Conservation (phyloP, 2,888 invertebrate genomes). For the Dynastes grantii region DNA sequence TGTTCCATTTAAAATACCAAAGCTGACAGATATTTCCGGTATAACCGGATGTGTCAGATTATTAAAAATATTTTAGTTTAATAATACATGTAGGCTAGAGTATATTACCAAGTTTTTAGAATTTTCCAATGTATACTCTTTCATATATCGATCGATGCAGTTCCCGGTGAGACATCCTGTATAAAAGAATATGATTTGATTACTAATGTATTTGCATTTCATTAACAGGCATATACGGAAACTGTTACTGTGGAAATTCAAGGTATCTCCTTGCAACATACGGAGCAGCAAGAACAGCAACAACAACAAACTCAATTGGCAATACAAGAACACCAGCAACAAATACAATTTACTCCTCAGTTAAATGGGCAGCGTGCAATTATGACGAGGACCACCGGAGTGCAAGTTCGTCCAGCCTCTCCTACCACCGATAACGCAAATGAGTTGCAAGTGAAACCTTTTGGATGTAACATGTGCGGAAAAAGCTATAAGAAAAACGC, state of each 20-base stretch:
- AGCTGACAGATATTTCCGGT: too few relatives aligned
- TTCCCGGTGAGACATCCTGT: too few relatives aligned
- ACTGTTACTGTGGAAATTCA: conserved; percentile 22
- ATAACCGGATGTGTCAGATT: too few relatives aligned
- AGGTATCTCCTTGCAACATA: conserved; percentile 35
- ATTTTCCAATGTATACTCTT: too few relatives aligned
- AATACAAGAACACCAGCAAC: conserved; percentile 34
- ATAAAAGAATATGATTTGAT: too few relatives aligned
- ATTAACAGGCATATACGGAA: conserved; percentile 7
- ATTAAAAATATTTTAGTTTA: too few relatives aligned
- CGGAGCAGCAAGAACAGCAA: conserved; percentile 48
- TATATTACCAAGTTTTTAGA: too few relatives aligned
- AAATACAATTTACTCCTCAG: conserved; percentile 37
- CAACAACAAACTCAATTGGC: conserved; percentile 45
- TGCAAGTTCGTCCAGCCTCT: conserved; percentile 65
- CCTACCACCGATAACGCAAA: conserved; percentile 56
- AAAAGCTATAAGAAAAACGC: conserved; percentile 67
- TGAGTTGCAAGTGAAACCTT: conserved; percentile 58
- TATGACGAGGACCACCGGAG: conserved; percentile 65
- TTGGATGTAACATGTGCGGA: conserved; percentile 65
- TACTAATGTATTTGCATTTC: too few relatives aligned
- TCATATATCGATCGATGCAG: too few relatives aligned
- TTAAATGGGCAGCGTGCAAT: conserved; percentile 56
- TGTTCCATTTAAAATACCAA: too few relatives aligned
- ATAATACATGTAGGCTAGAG: too few relatives aligned